These are phyloP conservation scores for Asobara japonica DNA, from an alignment of 1,140 invertebrate species.

Conservation along the genomic window DNA sequence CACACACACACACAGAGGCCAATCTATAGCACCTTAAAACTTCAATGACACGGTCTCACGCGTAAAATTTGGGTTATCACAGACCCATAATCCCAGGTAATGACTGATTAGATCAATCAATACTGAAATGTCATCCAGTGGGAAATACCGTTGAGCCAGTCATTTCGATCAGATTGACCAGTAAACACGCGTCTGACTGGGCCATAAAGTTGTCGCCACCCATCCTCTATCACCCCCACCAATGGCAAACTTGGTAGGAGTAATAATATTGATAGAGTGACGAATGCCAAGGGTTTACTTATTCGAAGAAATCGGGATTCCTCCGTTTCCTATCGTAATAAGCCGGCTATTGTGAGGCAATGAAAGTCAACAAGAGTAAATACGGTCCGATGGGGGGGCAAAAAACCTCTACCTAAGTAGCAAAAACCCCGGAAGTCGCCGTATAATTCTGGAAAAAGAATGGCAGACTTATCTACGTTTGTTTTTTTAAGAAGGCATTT, in stretches of 20 bases:
- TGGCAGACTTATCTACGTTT: too few species aligned
- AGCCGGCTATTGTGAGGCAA: background rate
- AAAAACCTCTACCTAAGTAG: background rate
- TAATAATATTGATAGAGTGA: background rate
- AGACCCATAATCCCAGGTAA: background rate
- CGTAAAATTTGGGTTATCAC: background rate
- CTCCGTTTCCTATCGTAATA: too few species aligned
- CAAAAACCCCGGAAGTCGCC: background rate
- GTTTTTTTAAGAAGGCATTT: too few species aligned
- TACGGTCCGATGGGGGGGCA: background rate
- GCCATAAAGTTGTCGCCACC: background rate
- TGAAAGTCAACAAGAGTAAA: background rate
- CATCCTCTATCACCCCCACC: background rate
- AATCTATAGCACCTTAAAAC: too few species aligned
- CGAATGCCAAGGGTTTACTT: background rate
- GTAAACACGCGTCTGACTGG: background rate
- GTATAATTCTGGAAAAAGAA: background rate
- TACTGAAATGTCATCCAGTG: background rate
- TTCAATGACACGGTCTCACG: too few species aligned
- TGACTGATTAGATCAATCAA: constrained; percentile 27
- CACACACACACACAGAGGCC: too few species aligned
- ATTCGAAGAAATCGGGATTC: too few species aligned
- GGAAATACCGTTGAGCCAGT: background rate
- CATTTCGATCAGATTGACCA: background rate
- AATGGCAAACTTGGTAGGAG: background rate